Evolutionary conservation across 2,888 invertebrate species (phyloP), one percentile per base, ranked within the genome.

Genomic region (Spodoptera littoralis): DNA sequence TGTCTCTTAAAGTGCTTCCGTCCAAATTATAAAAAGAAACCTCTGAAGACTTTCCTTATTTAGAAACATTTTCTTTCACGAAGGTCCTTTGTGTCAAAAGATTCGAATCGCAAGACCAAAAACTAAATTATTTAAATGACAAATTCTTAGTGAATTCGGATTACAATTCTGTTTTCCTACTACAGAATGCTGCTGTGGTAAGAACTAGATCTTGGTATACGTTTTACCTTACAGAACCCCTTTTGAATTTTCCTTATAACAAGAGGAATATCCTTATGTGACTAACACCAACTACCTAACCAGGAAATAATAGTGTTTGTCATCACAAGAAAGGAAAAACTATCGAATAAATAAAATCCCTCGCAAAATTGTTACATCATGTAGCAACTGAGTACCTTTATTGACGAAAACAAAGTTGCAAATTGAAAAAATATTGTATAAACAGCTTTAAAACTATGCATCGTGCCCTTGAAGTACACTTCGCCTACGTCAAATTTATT

Each of bases 401-500:
- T 53, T 55, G 46, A 30, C 41, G 58, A 55, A 59, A 46, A 60
- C 43, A 46, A 18, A 45, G 22, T 60, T 45, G 56, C 53, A 48
- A 58, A 60, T 57, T 49, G 36, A 36, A 51, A 64, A 41, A 53
- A 67, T 61, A 56, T 62, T 55, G 52, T 72, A 59, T 47, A 59
- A 64, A 60, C 69, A 69, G 51, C 60, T 65, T 27, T 65, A 43
- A 55, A 62, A 61, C 57, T 59, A 48, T 59, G 51, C 60, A 48
- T 18, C 55, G 6, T 58, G 79, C 70, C 77, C 79, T 79, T 79
- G 66, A 56, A 65, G 47, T 44, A 49, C 22, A 57, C 44, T 24
- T 57, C 78, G 56, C 71, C 70, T 65, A 79, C 77, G 58, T 52
- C 36, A 22, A 58, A n/a, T 62, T 65, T 77, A 78, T 78, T 78